Evolutionary conservation across 2,113 vertebrate genomes (phyloP), one percentile per base, ranked within the genome.

Genomic region (Perccottus glenii): DNA sequence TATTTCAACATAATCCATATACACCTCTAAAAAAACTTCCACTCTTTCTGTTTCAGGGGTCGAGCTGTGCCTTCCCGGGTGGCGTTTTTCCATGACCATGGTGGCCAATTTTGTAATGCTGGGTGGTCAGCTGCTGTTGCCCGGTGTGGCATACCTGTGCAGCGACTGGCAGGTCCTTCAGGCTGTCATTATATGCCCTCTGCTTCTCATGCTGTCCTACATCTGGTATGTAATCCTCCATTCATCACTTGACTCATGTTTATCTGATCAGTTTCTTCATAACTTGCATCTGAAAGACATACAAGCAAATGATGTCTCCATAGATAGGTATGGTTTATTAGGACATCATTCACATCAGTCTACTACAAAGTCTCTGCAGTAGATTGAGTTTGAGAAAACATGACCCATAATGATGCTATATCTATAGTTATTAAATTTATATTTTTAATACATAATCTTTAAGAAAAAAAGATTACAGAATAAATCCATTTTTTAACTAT

Each of bases 11-110:
- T 27, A 3, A 27, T 27, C 19, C 19, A 27, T 27, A 27, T 27
- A 27, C 19, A 27, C 1, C 3, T 27, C 1, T 27, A 27, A 27
- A 27, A 27, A 27, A 1, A 27, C 19, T 2, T 27, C 19, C 19
- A 27, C 9, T 2, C 47, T 60, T 61, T 40, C 67, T 64, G 6
- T 58, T 40, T 62, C 88, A 99, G 96, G 97, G 75, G 95, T 99
- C 43, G 98, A 99, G 90, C 93, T 99, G 66, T 98, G 96, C 75
- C 92, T 95, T 46, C 97, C 97, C 0, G 88, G 85, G 14, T 95
- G 95, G 86, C 94, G 97, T 11, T 98, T 99, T 88, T 95, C 95
- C 92, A 91, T 98, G 91, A 98, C 97, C 19, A 98, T 99, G 97
- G 95, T 96, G 87, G 96, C 96, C 0, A 98, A 90, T 83, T 98